Evolutionary conservation across 1,140 invertebrate species (phyloP), one percentile per base, ranked within the genome.

Genomic region (Bombus confusus): DNA sequence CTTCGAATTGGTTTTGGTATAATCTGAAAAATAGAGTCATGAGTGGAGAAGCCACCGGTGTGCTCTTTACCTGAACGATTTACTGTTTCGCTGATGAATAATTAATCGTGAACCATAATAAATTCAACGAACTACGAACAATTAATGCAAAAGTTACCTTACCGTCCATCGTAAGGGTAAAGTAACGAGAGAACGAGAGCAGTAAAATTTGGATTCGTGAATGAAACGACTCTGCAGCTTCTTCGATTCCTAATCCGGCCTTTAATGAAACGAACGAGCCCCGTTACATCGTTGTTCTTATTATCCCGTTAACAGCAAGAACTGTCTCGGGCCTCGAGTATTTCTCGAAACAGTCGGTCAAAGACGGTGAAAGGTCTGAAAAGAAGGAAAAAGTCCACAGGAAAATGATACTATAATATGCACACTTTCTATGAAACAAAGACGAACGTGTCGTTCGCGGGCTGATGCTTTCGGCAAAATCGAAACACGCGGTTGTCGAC

Each of bases 381-480:
- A 75, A 79, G 83, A 83, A 80, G 74, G 78, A 80, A 89, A 87
- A 89, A 76, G 82, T 80, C 18, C 34, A 31, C 18, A 43, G 76
- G 78, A 87, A 80, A 80, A 88, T 39, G 43, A 37, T 75, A 66
- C 86, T 69, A 43, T 85, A 75, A 78, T 86, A 85, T 86, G 79
- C 75, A 83, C 75, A 89, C 88, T 89, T 89, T 89, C 88, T 88
- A 88, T 31, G 75, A 69, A 52, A 88, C 73, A 71, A 83, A 43
- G 52, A 62, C 10, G 37, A 41, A 79, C 59, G 47, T 52, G 66
- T 82, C 62, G 37, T 31, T 79, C 52, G 47, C 37, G 68, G 57
- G 13, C 66, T 12, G 39, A 10, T 71, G 59, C 76, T 76, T 39
- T 77, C 75, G 68, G 85, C 62, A 41, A 62, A 43, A 37, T 68